Evolutionary conservation across 35 echinoderm and acorn worm genomes (phyloP), one percentile per base, ranked within the genome.

Genomic region (Hemicentrotus pulcherrimus): DNA sequence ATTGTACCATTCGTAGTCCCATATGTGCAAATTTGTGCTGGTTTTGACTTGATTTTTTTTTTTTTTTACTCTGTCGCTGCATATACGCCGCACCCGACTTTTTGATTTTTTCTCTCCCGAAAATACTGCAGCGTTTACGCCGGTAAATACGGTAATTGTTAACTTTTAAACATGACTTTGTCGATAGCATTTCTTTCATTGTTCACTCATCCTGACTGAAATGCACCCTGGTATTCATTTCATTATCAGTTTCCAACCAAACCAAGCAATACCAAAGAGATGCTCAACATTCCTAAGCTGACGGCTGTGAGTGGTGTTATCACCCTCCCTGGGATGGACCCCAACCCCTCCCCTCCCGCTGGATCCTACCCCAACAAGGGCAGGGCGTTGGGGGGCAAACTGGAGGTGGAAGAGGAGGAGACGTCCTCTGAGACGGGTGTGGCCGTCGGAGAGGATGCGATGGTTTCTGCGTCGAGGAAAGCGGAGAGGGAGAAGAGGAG

Each of bases 301-400:
- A 99, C 97, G 30, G 98, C 98, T 46, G 97, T 99, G 45, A 99
- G 98, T 88, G 98, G 98, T 0, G 98, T 99, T 24, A 99, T 99
- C 71, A 97, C 96, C 19, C 86, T 99, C 46, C 98, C 98, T 11
- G 65, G 85, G 19, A 86, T 98, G 47, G 94, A 94, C 6, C 96
- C 94, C 30, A 94, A 88, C n/a, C 92, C 92, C n/a, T 94, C 92
- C 32, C 86, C 96, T 48, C 95, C 92, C 30, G 15, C 47, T 0
- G 31, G 86, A 35, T 46, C 48, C 28, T 46, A 32, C n/a, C n/a
- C 89, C 19, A 31, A 9, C 24, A 28, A 61, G 91, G 46, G 60
- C 28, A 16, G 47, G 15, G 16, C 60, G 32, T 11, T 86, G 31
- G 94, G 35, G 28, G 61, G 91, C 61, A 33, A 33, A 0, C 88